Conservation (phyloP, 1,140 invertebrate species). For the Paraescarpia echinospica region DNA sequence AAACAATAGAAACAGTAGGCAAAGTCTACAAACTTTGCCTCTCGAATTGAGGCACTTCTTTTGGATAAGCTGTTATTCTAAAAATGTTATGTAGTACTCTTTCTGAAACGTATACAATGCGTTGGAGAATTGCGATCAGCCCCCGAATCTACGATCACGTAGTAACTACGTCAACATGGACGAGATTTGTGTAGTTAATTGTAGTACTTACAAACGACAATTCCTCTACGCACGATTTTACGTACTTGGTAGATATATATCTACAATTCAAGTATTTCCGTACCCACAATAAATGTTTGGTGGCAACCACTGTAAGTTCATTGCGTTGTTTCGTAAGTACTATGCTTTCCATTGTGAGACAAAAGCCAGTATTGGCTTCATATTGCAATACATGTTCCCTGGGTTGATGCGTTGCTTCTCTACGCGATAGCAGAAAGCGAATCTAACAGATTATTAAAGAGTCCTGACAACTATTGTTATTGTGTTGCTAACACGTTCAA, state of each 20-base stretch:
- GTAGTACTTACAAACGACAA: not conserved
- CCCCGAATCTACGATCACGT: not conserved
- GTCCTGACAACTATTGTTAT: too few species aligned
- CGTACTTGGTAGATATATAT: not conserved
- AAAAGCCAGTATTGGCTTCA: not conserved
- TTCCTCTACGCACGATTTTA: not conserved
- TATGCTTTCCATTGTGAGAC: not conserved
- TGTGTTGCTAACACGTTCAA: too few species aligned
- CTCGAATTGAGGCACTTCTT: not conserved
- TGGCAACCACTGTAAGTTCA: not conserved
- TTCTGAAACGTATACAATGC: not conserved
- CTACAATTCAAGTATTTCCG: not conserved
- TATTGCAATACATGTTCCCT: not conserved
- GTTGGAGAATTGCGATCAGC: not conserved
- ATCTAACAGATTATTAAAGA: too few species aligned
- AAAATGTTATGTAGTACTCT: not conserved
- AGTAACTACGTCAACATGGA: not conserved
- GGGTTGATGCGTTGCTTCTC: not conserved
- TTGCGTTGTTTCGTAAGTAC: not conserved
- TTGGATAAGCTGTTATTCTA: not conserved
- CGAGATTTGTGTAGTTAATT: not conserved
- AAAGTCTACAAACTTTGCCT: not conserved
- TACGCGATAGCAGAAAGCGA: not conserved
- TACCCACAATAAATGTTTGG: not conserved
- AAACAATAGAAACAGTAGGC: too few species aligned